Base-by-base conservation (phyloP, 2,888 invertebrate species). In the Troglohyphantes excavatus region DNA sequence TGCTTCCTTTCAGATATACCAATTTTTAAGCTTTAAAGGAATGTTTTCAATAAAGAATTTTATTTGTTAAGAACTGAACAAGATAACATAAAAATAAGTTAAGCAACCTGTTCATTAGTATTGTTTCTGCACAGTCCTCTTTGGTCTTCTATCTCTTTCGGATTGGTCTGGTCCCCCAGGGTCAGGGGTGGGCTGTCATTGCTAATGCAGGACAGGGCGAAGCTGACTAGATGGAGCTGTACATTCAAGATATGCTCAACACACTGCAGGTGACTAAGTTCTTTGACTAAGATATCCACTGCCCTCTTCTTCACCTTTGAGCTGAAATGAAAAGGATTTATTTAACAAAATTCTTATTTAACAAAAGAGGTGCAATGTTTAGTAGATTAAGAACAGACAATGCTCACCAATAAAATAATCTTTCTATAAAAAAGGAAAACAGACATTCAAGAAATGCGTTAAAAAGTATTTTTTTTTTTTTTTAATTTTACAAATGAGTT, bases 181-280 rank as follows among this genome's bases (percentile, higher is more conserved):
- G 73, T 61, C 93, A 92, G 17, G 92, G 67, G 19, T 43, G 27
- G 78, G 26, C 39, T 78, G 6, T 70, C 91, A 17, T 92, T 92
- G 13, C 92, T 93, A 1, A 93, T 87, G 33, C 90, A 90, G 7
- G 92, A 91, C 19, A 93, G 73, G 9, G 92, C 88, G 27, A 91
- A 92, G 2, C 92, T 91, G 21, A 93, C 92, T 2, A 97, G 95
- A 93, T 97, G 97, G 2, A 96, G 95, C 93, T 98, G 96, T 92
- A 96, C 96, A 90, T 96, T 95, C 93, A 97, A 95, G 93, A 97
- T 97, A 90, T 97, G 95, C 93, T 98, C 97, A 91, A 96, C 95
- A 92, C 97, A 97, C 92, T 96, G 95, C 89, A 97, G 94, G 92
- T 97, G 97, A 92, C 96, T 95, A 63, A 97, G 94, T 93, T 97